Evolutionary conservation across 2,113 vertebrate genomes (phyloP).

Genomic region (Thryonomys swinderianus): DNA sequence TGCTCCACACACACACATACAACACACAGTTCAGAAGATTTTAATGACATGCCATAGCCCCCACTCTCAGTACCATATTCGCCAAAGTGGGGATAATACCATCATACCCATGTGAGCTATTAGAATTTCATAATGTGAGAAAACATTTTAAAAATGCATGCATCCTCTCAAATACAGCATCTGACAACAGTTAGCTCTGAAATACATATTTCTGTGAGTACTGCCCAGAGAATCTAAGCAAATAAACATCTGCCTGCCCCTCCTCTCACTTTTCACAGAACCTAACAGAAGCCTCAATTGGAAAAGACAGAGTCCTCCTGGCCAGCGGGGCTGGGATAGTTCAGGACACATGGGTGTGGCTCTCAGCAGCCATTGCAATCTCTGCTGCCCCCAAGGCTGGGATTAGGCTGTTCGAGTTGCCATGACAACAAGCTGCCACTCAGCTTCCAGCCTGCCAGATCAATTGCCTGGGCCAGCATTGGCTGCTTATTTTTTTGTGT

Average conservation of each 20-base stretch:
- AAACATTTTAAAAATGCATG: constrained; percentile 23
- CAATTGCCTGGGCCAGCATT: constrained; percentile 44
- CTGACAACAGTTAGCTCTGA: not conserved
- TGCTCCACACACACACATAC: not conserved
- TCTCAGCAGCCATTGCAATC: not conserved
- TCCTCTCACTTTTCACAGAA: not conserved
- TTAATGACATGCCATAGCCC: not conserved
- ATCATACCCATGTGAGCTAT: not conserved
- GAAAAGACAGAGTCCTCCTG: not conserved
- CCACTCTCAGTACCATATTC: not conserved
- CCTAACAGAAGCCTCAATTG: not conserved
- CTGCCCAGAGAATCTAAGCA: not conserved
- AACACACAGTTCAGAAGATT: not conserved
- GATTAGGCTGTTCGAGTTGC: constrained; percentile 82
- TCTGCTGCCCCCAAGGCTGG: constrained; percentile 70
- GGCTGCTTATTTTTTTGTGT: constrained; percentile 41
- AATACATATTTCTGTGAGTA: not conserved
- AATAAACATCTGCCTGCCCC: not conserved
- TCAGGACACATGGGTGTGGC: not conserved
- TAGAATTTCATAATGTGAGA: not conserved
- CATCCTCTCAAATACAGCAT: not conserved
- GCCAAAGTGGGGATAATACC: not conserved
- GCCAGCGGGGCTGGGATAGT: not conserved
- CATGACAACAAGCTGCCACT: constrained; percentile 77
- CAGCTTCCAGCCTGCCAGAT: constrained; percentile 74